Conservation (phyloP, 2,888 invertebrate species). For the Blomia tropicalis region DNA sequence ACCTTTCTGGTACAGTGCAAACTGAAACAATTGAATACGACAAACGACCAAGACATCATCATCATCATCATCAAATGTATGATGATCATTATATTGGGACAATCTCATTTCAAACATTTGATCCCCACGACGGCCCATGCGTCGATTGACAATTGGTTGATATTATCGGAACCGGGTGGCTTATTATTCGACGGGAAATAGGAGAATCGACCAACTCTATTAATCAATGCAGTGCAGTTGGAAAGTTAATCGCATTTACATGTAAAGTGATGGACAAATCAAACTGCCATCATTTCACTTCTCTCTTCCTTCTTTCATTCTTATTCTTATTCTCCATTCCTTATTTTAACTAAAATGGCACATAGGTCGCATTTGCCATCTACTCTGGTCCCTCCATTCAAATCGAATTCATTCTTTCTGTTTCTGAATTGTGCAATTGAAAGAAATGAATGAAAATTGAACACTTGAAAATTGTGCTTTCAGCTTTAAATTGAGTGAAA, state of each 20-base stretch:
- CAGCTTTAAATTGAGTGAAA: no score
- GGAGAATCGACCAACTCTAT: conserved; percentile 5
- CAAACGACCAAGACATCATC: neutral
- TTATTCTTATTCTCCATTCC: no score
- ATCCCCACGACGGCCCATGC: neutral
- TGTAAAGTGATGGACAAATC: neutral
- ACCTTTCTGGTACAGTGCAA: conserved; percentile 2
- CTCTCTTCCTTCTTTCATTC: no score
- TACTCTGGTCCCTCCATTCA: no score
- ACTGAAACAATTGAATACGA: neutral
- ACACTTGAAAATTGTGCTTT: no score
- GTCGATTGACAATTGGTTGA: neutral
- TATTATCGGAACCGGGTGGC: neutral
- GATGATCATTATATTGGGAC: neutral
- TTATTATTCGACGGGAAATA: neutral
- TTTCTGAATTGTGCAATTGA: no score
- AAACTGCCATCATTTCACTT: neutral
- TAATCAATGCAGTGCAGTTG: neutral
- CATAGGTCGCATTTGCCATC: no score
- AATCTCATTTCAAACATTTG: neutral
- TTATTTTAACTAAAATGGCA: no score
- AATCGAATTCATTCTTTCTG: no score
- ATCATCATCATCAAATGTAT: neutral
- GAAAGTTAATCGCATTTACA: conserved; percentile 4
- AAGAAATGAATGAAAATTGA: no score